These are phyloP conservation scores for Chaetodon auriga DNA, from an alignment of 2,113 vertebrate species.

Conservation along the genomic window DNA sequence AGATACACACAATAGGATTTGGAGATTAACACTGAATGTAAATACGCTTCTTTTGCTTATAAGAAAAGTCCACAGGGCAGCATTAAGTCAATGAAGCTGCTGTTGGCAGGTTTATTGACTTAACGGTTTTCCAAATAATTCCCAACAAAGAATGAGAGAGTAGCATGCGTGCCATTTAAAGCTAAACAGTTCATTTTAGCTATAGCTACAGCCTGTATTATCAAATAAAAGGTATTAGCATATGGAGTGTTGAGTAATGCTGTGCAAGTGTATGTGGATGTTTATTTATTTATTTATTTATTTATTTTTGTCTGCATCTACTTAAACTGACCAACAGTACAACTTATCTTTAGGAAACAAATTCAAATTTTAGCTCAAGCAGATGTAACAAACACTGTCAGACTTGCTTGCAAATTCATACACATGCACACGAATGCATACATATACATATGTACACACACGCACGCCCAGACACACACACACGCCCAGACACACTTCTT, in stretches of 20 bases:
- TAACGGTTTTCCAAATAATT: not conserved
- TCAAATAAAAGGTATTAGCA: not conserved
- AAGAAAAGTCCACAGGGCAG: not conserved
- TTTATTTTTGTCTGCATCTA: not conserved
- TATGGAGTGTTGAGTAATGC: not conserved
- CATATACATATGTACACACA: not conserved
- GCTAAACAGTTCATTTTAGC: not conserved
- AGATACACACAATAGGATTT: not conserved
- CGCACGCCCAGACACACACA: not conserved
- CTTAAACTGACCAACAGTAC: conserved; percentile 21
- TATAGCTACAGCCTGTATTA: not conserved
- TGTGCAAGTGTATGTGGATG: not conserved
- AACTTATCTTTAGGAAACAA: conserved; percentile 21
- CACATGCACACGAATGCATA: not conserved
- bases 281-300: not conserved
- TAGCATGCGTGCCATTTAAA: not conserved
- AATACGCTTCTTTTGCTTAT: not conserved
- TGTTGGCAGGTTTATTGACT: not conserved
- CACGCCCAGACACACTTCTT: conserved; percentile 52
- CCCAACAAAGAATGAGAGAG: not conserved
- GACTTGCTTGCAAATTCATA: conserved; percentile 29
- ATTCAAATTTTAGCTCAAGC: conserved; percentile 24
- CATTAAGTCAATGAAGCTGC: not conserved
- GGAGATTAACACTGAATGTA: not conserved
- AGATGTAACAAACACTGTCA: conserved; percentile 48